Evolutionary conservation across 2,888 invertebrate genomes (phyloP).

Genomic region (Cantharis nigra): DNA sequence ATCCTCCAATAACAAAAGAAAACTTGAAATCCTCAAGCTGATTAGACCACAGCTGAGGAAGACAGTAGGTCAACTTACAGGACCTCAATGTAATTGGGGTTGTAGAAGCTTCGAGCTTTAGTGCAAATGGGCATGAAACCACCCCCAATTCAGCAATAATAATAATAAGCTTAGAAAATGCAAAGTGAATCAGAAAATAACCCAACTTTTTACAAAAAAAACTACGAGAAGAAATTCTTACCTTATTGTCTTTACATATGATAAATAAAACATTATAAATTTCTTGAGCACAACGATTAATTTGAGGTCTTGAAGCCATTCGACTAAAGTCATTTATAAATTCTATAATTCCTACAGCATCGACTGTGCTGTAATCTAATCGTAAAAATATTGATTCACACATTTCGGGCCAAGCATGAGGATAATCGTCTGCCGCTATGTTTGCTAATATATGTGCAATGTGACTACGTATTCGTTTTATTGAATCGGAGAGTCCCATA

Average conservation of each 20-base stretch:
- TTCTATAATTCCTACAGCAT: slow-evolving; percentile 20
- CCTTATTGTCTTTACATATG: slow-evolving; percentile 7
- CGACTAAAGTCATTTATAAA: slow-evolving; percentile 30
- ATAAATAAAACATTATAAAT: slow-evolving; percentile 9
- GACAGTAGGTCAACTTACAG: no score
- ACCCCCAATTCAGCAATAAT: no score
- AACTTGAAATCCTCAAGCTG: no score
- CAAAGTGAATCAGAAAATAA: neutral
- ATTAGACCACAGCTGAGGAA: no score
- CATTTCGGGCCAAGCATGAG: slow-evolving; percentile 24
- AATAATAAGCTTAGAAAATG: no score
- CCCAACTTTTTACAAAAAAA: neutral
- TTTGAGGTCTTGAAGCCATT: slow-evolving; percentile 4
- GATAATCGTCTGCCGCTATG: slow-evolving; percentile 31
- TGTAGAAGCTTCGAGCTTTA: no score
- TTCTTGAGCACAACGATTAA: neutral
- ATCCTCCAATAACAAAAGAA: no score
- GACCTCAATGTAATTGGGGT: no score
- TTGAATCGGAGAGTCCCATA: slow-evolving; percentile 23
- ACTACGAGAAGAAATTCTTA: neutral
- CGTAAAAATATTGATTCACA: slow-evolving; percentile 12
- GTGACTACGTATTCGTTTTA: slow-evolving; percentile 24
- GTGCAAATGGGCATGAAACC: no score
- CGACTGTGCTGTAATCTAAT: slow-evolving; percentile 3
- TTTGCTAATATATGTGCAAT: slow-evolving; percentile 26